Base-by-base conservation (phyloP, 2,888 invertebrate genomes). In the Cinara cedri region DNA sequence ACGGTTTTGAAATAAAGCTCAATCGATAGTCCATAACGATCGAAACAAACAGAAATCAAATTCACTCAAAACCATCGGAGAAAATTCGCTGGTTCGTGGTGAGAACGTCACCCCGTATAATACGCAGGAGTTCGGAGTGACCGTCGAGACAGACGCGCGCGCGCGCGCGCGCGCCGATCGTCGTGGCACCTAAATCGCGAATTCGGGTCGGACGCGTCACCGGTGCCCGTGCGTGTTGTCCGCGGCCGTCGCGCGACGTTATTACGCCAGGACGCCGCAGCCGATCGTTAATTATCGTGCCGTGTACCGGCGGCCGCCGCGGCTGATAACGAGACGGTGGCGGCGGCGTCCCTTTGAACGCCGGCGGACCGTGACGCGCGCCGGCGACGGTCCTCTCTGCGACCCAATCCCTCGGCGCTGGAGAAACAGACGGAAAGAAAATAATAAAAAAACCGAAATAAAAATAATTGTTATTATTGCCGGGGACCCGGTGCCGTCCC, bases 341-440 rank as follows among this genome's bases (percentile, higher is more conserved):
- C 74, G 74, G 76, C 66, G 76, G 66, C 65, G 76, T 66, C 76
- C 76, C 66, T 76, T 76, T 76, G 76, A 76, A 46, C 19, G 65
- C 3, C 76, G 34, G 26, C 57, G 57, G 76, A 49, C 76, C 76
- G 76, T 76, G 66, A 76, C 76, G 76, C 49, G 66, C 66, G 65
- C 44, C 71, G 26, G 16, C 60, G n/a, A 60, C 24, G 34, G 60
- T 60, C 26, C 24, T 24, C 60, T 60, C 26, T 14, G 26, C 60
- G 9, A 24, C 49, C 9, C n/a, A n/a, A n/a, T 3, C 16, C 26
- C 26, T 14, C 9, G 24, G 24, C 60, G 16, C 42, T 42, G 55
- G 10, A 8, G 46, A 21, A n/a, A n/a, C n/a, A n/a, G 72, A 1
- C 42, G 63, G 65, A 13, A 24, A 13, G 21, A 44, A 19, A 46